Evolutionary conservation across 2,113 vertebrate genomes (phyloP), one percentile per base, ranked within the genome.

Genomic region (Zosterops japonicus): DNA sequence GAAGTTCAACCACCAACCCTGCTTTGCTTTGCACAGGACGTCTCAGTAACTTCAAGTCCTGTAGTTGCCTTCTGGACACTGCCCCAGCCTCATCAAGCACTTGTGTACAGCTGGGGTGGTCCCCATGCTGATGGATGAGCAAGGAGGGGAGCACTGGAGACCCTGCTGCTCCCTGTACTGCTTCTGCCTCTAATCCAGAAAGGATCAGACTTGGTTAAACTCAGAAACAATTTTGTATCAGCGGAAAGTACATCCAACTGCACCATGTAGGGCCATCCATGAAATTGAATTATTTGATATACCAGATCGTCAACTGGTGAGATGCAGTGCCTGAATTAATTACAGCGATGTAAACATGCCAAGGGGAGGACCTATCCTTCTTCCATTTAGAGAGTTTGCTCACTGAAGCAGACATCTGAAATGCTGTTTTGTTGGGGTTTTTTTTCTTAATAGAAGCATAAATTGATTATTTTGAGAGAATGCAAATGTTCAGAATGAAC

Each of bases 211-310:
- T 69, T 63, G 5, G 8, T 57, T 72, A 59, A 77, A 46, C 24
- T 63, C 64, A 47, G 33, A n/a, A 35, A 71, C 14, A 23, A 21
- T 60, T 81, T 35, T 81, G 27, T 56, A 17, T 65, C 67, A 88
- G 31, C 0, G 0, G 20, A 81, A 85, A 75, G 42, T 65, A 24
- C 24, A 28, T 61, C 46, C 50, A 47, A 74, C 27, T 70, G 64
- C 2, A 1, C 69, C 35, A 12, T 4, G 68, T 47, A 86, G 85
- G 68, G 52, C 84, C 87, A 94, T 80, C 67, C 68, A 56, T 94
- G 93, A 94, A 91, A 77, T 87, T 49, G 35, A 91, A 90, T 83
- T 82, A 72, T 82, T 85, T 79, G 59, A 83, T 88, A 49, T 28
- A 77, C 35, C 19, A 88, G 63, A 29, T 83, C 77, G 59, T 86